Base-by-base conservation (phyloP, 1,140 invertebrate genomes). In the Chironomus striatipennis region DNA sequence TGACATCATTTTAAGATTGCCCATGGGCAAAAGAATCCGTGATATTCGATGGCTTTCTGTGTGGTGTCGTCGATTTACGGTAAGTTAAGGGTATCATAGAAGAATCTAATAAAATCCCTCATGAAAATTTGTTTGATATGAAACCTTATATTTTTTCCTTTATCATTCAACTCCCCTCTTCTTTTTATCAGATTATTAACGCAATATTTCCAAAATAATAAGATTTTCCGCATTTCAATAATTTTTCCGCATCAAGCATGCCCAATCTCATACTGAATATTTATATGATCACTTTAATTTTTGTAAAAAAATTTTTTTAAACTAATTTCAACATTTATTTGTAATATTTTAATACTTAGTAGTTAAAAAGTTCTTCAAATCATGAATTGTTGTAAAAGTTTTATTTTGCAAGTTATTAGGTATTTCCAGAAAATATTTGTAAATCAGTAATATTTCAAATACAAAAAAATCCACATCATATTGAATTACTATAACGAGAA, bases 21-120 rank as follows among this genome's bases (percentile, higher is more conserved):
- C 94, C 73, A 86, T 88, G 74, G 93, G 91, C 73, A 90, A 92
- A 81, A 89, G 90, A 81, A 87, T 96, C 79, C 87, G 89, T 78
- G 93, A 96, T 83, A 93, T 96, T 82, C 89, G 89, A 81, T 96
- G 92, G 91, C 87, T 96, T 75, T 91, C 92, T 74, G 91, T 97
- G 20, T 97, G 94, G 94, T 95, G 92, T 83, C 84, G 90, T 77
- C 86, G 93, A 80, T 95, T 95, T 82, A 94, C 92, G 77, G 94
- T 96, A 84, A 92, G 91, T 84, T 74, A 34, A 34, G 2, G 24
- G 24, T 34, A 34, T 34, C 24, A 34, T 34, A 5, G 2, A 34
- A 34, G 24, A 34, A 34, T 34, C 24, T 2, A 5, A 34, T 34
- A 5, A 34, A 34, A 34, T 34, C 24, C 24, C 24, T 34, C 24